These are phyloP conservation scores for Oscheius sp. DNA, from an alignment of 2,888 invertebrate species.

Conservation along the genomic window DNA sequence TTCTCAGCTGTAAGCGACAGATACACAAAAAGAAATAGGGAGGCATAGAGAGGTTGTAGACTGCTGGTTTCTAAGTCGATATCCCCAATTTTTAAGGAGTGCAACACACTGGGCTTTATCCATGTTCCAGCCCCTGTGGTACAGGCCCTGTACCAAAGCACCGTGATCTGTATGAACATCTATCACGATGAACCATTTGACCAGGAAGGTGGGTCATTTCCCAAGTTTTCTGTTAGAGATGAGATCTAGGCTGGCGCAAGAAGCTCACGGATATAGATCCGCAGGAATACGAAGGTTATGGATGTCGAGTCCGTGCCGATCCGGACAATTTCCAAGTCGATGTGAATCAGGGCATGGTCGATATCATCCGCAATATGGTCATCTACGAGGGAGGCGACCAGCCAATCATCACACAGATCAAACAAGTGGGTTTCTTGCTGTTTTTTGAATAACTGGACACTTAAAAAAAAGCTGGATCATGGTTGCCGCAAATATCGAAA, in stretches of 20 bases:
- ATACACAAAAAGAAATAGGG: too few relatives aligned
- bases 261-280: constrained; percentile 9
- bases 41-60: too few relatives aligned
- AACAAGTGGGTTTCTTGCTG: neutral
- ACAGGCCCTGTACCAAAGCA: constrained; percentile 21
- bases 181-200: constrained; percentile 34
- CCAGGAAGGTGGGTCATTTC: neutral
- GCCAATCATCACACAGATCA: constrained; percentile 6
- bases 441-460: neutral
- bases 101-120: constrained; percentile 21
- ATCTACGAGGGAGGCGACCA: constrained; percentile 1
- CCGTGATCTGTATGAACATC: constrained; percentile 18
- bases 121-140: constrained; percentile 20
- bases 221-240: neutral
- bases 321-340: constrained; percentile 6
- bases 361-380: constrained; percentile 25
- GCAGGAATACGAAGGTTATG: constrained; percentile 5
- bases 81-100: constrained; percentile 25
- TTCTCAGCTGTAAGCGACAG: too few relatives aligned
- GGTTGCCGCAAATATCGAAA: too few relatives aligned
- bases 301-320: neutral
- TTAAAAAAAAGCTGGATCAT: too few relatives aligned
- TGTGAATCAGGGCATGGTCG: constrained; percentile 8
- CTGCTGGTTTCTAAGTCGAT: neutral
- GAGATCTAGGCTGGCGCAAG: constrained; percentile 1